phyloP scores from a whole-genome alignment of 2,113 vertebrate species.

The Malurus melanocephalus region DNA sequence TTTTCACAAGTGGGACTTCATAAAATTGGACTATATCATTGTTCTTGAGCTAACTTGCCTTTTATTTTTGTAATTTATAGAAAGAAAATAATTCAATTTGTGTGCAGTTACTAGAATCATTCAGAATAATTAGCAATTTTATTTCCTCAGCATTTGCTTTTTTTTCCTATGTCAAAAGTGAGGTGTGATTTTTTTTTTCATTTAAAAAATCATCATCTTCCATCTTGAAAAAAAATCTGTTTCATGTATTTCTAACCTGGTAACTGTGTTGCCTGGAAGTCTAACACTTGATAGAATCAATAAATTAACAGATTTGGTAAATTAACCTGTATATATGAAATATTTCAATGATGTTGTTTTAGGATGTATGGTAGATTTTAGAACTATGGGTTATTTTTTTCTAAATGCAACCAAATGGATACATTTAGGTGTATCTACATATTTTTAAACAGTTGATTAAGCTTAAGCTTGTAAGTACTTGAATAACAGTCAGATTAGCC shows the following conservation, averaged over 20 bases:
- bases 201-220: not conserved
- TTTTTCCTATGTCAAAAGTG: not conserved
- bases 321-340: not conserved
- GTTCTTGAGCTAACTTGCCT: not conserved
- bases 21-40: not conserved
- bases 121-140: not conserved
- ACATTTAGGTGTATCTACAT: fast-evolving
- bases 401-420: not conserved
- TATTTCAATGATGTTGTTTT: not conserved
- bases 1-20: not conserved
- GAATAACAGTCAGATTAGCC: not conserved
- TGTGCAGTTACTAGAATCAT: not conserved
- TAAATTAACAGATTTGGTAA: not conserved
- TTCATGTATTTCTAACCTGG: not conserved
- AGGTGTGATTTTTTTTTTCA: not conserved
- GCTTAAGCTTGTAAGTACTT: not conserved
- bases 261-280: not conserved
- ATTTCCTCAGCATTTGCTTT: not conserved
- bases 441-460: not conserved
- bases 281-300: not conserved
- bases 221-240: not conserved
- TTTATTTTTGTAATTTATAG: not conserved
- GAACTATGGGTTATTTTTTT: not conserved
- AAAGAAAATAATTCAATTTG: not conserved
- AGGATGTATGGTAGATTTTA: not conserved